phyloP scores from a whole-genome alignment of 2,797 vertebrate genomes.

The Echeneis naucrates region DNA sequence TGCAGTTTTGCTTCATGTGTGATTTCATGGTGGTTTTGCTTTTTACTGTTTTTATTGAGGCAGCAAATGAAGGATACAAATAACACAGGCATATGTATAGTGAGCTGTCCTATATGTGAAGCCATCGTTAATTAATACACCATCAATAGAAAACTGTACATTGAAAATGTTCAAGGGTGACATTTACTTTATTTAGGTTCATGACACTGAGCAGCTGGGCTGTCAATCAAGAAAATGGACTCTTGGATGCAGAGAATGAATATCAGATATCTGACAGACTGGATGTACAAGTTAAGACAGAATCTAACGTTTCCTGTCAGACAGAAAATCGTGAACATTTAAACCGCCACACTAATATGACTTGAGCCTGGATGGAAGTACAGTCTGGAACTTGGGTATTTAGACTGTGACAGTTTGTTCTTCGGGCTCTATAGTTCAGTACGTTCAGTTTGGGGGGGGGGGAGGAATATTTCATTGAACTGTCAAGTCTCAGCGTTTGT shows the following conservation, averaged over 20 bases:
- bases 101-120: background rate
- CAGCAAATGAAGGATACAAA: background rate
- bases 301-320: background rate
- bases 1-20: constrained; percentile 14
- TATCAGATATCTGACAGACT: background rate
- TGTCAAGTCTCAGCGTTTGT: background rate
- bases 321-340: background rate
- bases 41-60: constrained; percentile 5
- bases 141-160: background rate
- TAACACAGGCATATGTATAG: too few species aligned
- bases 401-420: background rate
- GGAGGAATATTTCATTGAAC: background rate
- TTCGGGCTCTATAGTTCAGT: background rate
- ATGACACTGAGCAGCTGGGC: constrained; percentile 20
- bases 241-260: background rate
- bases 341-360: background rate
- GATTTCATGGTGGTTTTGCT: constrained; percentile 1
- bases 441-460: too few species aligned
- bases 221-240: constrained; percentile 21
- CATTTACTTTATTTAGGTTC: constrained; percentile 13
- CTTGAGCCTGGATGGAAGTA: background rate
- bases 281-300: background rate
- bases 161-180: background rate
- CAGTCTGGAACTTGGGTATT: background rate
- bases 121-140: background rate